Conservation (phyloP, 2,113 vertebrate species). For the Cyprinodon tularosa region DNA sequence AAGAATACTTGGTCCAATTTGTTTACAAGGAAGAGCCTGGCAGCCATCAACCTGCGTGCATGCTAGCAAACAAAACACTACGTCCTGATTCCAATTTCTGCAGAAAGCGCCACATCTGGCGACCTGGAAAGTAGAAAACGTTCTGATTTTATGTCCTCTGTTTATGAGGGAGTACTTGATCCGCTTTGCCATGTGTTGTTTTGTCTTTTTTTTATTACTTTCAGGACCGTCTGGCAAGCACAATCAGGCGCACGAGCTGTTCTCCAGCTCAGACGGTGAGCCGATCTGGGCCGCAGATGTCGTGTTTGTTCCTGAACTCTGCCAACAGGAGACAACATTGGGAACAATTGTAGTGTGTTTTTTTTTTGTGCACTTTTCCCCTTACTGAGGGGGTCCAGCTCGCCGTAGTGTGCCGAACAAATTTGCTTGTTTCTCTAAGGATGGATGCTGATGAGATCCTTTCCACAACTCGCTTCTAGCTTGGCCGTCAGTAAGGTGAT, state of each 20-base stretch:
- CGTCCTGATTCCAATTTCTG: slow-evolving; percentile 34
- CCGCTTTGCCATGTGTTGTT: slow-evolving; percentile 31
- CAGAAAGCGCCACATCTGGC: slow-evolving; percentile 28
- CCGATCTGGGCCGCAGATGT: slow-evolving; percentile 44
- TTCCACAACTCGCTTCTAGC: slow-evolving; percentile 12
- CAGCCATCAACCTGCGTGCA: slow-evolving; percentile 32
- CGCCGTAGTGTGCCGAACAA: slow-evolving; percentile 37
- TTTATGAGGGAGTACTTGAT: slow-evolving; percentile 28
- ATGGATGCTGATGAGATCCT: slow-evolving; percentile 7
- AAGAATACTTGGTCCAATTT: slow-evolving; percentile 6
- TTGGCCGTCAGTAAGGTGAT: neutral
- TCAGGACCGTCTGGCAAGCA: slow-evolving; percentile 34
- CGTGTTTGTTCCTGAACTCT: slow-evolving; percentile 24
- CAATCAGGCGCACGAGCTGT: slow-evolving; percentile 19
- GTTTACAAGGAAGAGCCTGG: slow-evolving; percentile 13
- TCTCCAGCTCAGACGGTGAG: slow-evolving; percentile 22
- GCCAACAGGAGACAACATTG: slow-evolving; percentile 30
- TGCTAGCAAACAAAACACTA: slow-evolving; percentile 1
- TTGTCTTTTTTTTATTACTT: neutral
- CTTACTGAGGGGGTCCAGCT: slow-evolving; percentile 9
- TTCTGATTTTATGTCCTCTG: neutral
- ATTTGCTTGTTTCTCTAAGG: slow-evolving; percentile 16
- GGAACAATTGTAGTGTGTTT: slow-evolving; percentile 49
- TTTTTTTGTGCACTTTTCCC: slow-evolving; percentile 20
- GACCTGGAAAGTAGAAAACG: slow-evolving; percentile 13